Evolutionary conservation across 2,888 invertebrate genomes (phyloP).

Genomic region (Gandaritis pyraliata): DNA sequence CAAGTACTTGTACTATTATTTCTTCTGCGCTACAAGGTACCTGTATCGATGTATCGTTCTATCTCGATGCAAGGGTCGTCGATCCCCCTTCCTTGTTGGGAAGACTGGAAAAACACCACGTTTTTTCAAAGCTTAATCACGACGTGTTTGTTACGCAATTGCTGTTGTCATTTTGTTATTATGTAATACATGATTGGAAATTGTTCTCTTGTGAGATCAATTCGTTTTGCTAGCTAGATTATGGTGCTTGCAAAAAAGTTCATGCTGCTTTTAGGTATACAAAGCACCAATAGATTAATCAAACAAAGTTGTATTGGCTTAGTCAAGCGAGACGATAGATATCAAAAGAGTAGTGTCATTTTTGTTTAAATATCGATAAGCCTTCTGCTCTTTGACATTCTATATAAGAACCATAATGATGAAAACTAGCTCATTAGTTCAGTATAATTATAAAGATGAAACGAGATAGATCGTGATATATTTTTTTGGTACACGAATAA

Average conservation of each 20-base stretch:
- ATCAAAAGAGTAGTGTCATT: no score
- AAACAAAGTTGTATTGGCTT: no score
- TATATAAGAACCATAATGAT: no score
- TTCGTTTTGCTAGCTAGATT: not conserved
- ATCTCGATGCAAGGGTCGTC: conserved; percentile 38
- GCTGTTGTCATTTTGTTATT: conserved; percentile 8
- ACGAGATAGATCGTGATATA: no score
- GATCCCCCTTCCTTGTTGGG: conserved; percentile 32
- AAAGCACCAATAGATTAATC: no score
- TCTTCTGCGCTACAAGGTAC: not conserved
- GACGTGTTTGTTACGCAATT: conserved; percentile 15
- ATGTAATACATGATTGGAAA: conserved; percentile 11
- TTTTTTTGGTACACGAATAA: not conserved
- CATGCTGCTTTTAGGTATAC: no score
- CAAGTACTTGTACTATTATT: no score
- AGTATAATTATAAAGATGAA: no score
- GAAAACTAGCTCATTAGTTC: no score
- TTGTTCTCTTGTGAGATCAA: conserved; percentile 1
- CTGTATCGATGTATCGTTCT: conserved; percentile 32
- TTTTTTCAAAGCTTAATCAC: conserved; percentile 25
- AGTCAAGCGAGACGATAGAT: no score
- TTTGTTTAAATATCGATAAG: no score
- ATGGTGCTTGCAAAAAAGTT: not conserved
- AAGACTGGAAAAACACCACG: conserved; percentile 34
- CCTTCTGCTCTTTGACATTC: no score